These are phyloP conservation scores for Malurus alboscapulatus DNA, from an alignment of 2,113 vertebrate species.

Conservation along the genomic window DNA sequence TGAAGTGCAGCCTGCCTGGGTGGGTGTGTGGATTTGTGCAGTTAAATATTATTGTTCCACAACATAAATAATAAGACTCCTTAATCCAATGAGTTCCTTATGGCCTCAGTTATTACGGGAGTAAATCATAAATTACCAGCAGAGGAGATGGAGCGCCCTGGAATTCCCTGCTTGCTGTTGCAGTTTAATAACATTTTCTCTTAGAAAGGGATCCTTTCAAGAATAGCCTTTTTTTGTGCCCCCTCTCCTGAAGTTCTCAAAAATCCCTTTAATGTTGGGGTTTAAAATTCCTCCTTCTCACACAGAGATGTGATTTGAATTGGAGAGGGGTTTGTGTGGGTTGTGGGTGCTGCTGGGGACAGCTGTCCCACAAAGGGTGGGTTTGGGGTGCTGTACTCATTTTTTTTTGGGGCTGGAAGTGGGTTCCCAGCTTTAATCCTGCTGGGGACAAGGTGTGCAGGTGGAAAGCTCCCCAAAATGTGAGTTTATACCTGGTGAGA, in stretches of 20 bases:
- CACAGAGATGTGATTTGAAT: not conserved
- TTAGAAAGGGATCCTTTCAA: not conserved
- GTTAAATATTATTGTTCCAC: not conserved
- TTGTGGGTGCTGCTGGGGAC: not conserved
- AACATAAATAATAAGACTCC: constrained; percentile 1
- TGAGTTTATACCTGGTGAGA: not conserved
- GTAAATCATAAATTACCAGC: not conserved
- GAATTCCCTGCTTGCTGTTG: not conserved
- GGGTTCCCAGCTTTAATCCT: not conserved
- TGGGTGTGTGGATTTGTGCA: not conserved
- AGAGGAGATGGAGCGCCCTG: not conserved
- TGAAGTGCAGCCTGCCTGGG: not conserved
- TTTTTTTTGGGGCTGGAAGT: rapidly evolving
- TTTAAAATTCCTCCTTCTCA: constrained; percentile 12
- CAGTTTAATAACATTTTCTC: constrained; percentile 36
- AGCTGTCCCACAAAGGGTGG: not conserved
- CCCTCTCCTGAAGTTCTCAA: not conserved
- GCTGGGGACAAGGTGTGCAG: not conserved
- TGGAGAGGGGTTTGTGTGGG: not conserved
- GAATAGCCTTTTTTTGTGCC: not conserved
- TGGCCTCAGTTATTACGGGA: not conserved
- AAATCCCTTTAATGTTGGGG: not conserved
- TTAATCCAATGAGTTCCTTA: constrained; percentile 28
- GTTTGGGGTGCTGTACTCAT: not conserved
- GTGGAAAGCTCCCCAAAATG: not conserved